Evolutionary conservation across 2,113 vertebrate genomes (phyloP).

Genomic region (Glareola pratincola): DNA sequence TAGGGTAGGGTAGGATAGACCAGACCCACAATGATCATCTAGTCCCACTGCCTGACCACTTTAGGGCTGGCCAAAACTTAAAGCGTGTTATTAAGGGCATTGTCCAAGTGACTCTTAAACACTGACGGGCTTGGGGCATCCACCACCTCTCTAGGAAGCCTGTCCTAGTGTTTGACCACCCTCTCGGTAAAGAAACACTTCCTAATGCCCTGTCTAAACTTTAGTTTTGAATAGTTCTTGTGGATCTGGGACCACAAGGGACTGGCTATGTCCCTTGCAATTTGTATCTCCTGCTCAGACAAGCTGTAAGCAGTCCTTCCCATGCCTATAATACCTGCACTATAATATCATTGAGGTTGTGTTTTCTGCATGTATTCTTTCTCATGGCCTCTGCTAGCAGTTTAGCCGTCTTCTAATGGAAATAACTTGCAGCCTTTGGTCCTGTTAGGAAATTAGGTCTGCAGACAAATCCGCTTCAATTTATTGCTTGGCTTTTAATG

Average conservation of each 20-base stretch:
- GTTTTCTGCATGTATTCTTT: not conserved
- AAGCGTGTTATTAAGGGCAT: not conserved
- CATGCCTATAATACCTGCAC: not conserved
- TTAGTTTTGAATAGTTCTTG: not conserved
- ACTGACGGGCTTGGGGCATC: not conserved
- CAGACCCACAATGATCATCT: too few species aligned
- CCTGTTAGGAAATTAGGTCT: not conserved
- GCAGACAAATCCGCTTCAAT: not conserved
- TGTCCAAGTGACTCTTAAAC: not conserved
- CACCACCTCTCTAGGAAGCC: not conserved
- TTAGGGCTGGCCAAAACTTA: not conserved
- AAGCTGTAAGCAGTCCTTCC: not conserved
- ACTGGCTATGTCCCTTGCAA: not conserved
- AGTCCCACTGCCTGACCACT: not conserved
- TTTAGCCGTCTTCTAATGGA: not conserved
- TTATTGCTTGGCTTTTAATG: not conserved
- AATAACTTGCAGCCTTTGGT: not conserved
- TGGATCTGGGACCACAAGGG: not conserved
- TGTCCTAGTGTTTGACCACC: not conserved
- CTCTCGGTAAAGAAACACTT: not conserved
- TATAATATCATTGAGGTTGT: not conserved
- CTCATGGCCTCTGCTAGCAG: not conserved
- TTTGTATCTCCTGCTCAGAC: not conserved
- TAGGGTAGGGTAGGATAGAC: too few species aligned
- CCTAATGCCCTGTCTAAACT: not conserved